Evolutionary conservation across 2,888 invertebrate genomes (phyloP), one percentile per base, ranked within the genome.

Genomic region (Habrosyne pyritoides): DNA sequence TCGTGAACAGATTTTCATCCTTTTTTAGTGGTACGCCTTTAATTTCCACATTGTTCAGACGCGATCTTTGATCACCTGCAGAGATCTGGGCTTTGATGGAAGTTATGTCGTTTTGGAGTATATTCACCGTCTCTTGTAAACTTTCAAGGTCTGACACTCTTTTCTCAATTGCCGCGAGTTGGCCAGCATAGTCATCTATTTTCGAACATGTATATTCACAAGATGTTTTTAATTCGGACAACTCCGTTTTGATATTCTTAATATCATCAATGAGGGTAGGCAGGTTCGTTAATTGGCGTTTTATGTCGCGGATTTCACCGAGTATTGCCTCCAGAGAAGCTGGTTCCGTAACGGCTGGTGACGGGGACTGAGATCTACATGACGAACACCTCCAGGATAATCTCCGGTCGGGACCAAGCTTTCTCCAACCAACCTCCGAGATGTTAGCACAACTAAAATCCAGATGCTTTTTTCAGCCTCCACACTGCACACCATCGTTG

Each of bases 371-470:
- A 12, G 10, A 2, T 10, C 52, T 24, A 12, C 53, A 55, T 10
- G 48, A 24, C 2, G 53, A 50, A 18, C 55, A 53, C 24, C 48
- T 53, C 55, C 55, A 55, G 7, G 26, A 18, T 3, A 36, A 21
- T 18, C 55, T 47, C 21, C 52, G 24, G 2, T 55, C 55, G 0
- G 22, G n/a, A 18, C 55, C 52, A 8, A 55, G 42, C 21, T 53
- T 55, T 7, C 55, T 52, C 55, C 42, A 55, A 2, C 55, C 55
- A 3, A 36, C 52, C 10, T 55, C 55, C 0, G 53, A 22, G 2
- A 55, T 53, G 10, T 22, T 46, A 10, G 52, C 55, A 26, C 55
- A 55, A 0, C 12, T n/a, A 14, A 52, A 55, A 24, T 55, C 55
- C 12, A 55, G 10, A 10, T 49, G 55, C 7, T 18, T 53, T 8